Evolutionary conservation across 1,140 invertebrate genomes (phyloP), one percentile per base, ranked within the genome.

Genomic region (Manduca sexta): DNA sequence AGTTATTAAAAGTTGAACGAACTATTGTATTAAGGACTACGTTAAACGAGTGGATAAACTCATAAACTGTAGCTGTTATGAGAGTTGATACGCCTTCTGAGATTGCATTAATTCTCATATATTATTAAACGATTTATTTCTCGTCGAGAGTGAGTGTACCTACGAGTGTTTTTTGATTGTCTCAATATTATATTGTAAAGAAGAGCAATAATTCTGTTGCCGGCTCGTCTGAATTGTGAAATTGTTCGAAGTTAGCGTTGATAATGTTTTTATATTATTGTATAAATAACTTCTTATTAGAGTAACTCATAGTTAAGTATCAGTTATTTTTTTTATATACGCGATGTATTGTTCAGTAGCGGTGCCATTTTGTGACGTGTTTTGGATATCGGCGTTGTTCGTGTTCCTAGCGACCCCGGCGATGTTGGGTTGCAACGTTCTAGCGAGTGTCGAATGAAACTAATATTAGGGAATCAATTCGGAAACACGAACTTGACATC

Each of bases 11-110:
- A 59, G 56, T 69, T 69, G 53, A 77, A 72, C 64, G 63, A 81
- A 74, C 39, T 67, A 65, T 71, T 65, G 49, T 45, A 51, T 76
- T 21, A 16, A 63, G 14, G 12, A 75, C 63, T 41, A 49, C 68
- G 55, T 69, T 61, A 57, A 60, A 64, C n/a, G 57, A 55, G 56
- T 49, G 60, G 64, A 74, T 41, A 53, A 60, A 45, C 56, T 67
- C 59, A 64, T 60, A 73, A 75, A 48, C 50, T 66, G 60, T 78
- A 81, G 68, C 56, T 73, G 64, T 69, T 71, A 64, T 67, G 62
- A 65, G 52, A 62, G 56, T 69, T 61, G 74, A 67, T 69, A 69
- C 65, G 66, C 69, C 68, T 74, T 74, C 45, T 67, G 76, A 83
- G 69, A 80, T 77, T 79, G 76, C 41, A 26, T 26, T 26, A 26